phyloP scores from a whole-genome alignment of 2,888 invertebrate species.

The Hypolimnas misippus region DNA sequence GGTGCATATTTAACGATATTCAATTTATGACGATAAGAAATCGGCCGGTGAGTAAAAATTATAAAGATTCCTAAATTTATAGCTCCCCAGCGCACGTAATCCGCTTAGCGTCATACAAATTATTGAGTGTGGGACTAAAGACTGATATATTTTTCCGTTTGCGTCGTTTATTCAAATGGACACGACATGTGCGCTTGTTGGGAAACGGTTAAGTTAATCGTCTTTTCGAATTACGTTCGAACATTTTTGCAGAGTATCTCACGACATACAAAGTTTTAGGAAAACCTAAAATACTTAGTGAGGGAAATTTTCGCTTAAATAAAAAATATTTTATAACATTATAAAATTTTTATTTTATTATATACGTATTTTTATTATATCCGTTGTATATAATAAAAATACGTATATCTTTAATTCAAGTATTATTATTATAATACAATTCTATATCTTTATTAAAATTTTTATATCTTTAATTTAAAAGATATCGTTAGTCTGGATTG shows the following conservation, averaged over 20 bases:
- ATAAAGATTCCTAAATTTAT: conserved; percentile 83
- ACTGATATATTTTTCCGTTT: conserved; percentile 78
- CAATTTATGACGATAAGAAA: conserved; percentile 79
- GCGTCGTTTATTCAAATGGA: conserved; percentile 49
- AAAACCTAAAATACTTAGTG: too few species aligned
- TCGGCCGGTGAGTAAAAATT: conserved; percentile 75
- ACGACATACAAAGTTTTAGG: neutral
- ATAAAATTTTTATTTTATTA: too few species aligned
- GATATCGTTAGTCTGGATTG: too few species aligned
- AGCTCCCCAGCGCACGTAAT: conserved; percentile 64
- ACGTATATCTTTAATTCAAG: too few species aligned
- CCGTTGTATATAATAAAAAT: too few species aligned
- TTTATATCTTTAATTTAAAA: too few species aligned
- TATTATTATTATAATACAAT: too few species aligned
- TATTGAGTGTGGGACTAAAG: conserved; percentile 81
- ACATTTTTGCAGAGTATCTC: neutral
- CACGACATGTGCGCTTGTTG: conserved; percentile 30
- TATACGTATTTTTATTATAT: too few species aligned
- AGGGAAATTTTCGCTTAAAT: too few species aligned
- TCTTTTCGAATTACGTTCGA: neutral
- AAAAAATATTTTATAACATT: too few species aligned
- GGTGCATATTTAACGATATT: conserved; percentile 76
- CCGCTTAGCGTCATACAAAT: conserved; percentile 78
- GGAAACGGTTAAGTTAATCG: neutral
- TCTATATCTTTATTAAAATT: too few species aligned